phyloP scores from a whole-genome alignment of 2,888 invertebrate species.

The Athalia cordata region DNA sequence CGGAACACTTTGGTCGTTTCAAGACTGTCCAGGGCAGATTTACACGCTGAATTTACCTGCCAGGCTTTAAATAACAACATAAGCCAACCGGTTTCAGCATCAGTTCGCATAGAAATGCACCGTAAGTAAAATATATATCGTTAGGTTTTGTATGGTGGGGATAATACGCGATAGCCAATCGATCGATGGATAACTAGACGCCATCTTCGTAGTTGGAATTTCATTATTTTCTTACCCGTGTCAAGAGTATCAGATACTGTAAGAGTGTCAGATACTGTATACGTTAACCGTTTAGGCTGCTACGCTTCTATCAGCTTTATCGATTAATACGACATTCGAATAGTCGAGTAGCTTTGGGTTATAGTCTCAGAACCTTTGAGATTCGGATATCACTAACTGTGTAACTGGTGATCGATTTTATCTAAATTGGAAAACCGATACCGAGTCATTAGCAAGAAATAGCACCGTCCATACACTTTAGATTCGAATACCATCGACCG shows the following conservation, averaged over 20 bases:
- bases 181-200: too few relatives aligned
- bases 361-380: slow-evolving; percentile 19
- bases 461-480: slow-evolving; percentile 5
- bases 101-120: slow-evolving; percentile 84
- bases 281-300: too few relatives aligned
- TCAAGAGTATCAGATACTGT: too few relatives aligned
- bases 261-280: too few relatives aligned
- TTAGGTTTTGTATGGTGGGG: too few relatives aligned
- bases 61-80: slow-evolving; percentile 86
- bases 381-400: slow-evolving; percentile 18
- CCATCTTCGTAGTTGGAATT: background rate
- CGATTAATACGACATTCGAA: slow-evolving; percentile 8
- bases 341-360: background rate
- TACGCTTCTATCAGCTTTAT: slow-evolving; percentile 9
- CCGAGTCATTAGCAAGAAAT: slow-evolving; percentile 23
- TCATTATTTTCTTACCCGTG: background rate
- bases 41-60: slow-evolving; percentile 85
- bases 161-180: too few relatives aligned
- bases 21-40: slow-evolving; percentile 81
- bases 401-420: slow-evolving; percentile 12
- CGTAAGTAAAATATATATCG: slow-evolving; percentile 76
- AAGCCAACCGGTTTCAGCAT: slow-evolving; percentile 81
- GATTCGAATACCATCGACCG: background rate
- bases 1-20: slow-evolving; percentile 79
- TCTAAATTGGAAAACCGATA: slow-evolving; percentile 37